Conservation (phyloP, 2,888 invertebrate species). For the Athalia circularis region DNA sequence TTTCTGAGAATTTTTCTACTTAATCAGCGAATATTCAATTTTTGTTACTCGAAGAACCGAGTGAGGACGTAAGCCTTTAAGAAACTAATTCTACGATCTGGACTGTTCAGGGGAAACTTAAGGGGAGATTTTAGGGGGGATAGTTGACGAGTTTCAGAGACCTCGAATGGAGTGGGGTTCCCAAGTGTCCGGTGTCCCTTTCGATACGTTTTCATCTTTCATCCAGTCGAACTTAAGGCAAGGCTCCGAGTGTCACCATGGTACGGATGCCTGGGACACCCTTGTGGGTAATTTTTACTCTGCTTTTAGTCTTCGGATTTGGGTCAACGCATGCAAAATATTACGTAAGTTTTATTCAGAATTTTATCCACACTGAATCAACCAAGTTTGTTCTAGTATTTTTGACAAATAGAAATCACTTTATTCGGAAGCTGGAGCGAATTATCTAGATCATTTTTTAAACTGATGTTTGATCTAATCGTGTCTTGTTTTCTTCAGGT, state of each 20-base stretch:
- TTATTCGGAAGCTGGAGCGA: too few species aligned
- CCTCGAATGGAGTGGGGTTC: constrained; percentile 45
- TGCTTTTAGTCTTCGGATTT: constrained; percentile 54
- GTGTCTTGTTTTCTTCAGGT: too few species aligned
- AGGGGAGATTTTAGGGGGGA: constrained; percentile 39
- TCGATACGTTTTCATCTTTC: constrained; percentile 22
- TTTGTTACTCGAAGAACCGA: neutral
- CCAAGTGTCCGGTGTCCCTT: constrained; percentile 28
- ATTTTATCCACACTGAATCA: neutral
- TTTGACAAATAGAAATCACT: too few species aligned
- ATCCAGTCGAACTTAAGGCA: constrained; percentile 40
- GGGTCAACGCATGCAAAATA: constrained; percentile 53
- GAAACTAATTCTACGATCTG: constrained; percentile 4
- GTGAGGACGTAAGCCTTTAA: neutral
- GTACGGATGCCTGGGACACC: constrained; percentile 44
- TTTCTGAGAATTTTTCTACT: neutral
- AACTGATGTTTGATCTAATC: too few species aligned
- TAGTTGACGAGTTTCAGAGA: constrained; percentile 28
- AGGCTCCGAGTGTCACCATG: constrained; percentile 60
- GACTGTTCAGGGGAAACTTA: constrained; percentile 38
- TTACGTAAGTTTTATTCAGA: constrained; percentile 59
- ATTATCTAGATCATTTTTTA: too few species aligned
- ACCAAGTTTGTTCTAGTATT: neutral
- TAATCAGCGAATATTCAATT: constrained; percentile 1
- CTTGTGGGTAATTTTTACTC: constrained; percentile 52